Evolutionary conservation across 2,888 invertebrate genomes (phyloP).

Genomic region (Limenitis camilla): DNA sequence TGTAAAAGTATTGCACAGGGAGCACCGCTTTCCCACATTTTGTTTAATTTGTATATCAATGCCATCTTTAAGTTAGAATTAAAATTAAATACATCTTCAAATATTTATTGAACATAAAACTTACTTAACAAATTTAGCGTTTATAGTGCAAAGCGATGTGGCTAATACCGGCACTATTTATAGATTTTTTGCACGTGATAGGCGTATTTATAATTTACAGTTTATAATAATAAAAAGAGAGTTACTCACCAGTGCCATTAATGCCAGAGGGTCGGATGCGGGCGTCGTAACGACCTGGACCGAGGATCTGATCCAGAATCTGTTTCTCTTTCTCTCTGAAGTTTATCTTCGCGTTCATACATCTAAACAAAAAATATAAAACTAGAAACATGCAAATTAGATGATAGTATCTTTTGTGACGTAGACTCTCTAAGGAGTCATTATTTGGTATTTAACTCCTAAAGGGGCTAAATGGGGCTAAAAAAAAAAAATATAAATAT

Average conservation of each 20-base stretch:
- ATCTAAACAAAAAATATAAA: conserved; percentile 63
- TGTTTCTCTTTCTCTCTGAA: conserved; percentile 96
- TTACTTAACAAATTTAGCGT: not conserved
- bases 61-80: not conserved
- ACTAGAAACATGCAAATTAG: not conserved
- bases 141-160: conserved; percentile 13
- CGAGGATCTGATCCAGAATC: conserved; percentile 93
- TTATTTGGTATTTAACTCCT: too few relatives aligned
- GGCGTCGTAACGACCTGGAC: conserved; percentile 92
- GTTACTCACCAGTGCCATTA: conserved; percentile 91
- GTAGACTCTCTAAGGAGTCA: too few relatives aligned
- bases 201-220: conserved; percentile 20
- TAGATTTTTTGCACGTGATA: conserved; percentile 4
- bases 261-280: conserved; percentile 94
- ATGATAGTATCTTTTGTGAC: too few relatives aligned
- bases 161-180: not conserved
- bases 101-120: not conserved
- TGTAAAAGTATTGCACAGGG: conserved; percentile 6
- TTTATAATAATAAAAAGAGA: not conserved
- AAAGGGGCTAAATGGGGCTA: too few relatives aligned
- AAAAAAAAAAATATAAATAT: too few relatives aligned
- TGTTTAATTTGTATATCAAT: conserved; percentile 2
- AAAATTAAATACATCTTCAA: too few relatives aligned
- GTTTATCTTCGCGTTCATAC: conserved; percentile 87
- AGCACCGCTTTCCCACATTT: not conserved